Base-by-base conservation (phyloP, 2,113 vertebrate species). In the Pholis gunnellus region DNA sequence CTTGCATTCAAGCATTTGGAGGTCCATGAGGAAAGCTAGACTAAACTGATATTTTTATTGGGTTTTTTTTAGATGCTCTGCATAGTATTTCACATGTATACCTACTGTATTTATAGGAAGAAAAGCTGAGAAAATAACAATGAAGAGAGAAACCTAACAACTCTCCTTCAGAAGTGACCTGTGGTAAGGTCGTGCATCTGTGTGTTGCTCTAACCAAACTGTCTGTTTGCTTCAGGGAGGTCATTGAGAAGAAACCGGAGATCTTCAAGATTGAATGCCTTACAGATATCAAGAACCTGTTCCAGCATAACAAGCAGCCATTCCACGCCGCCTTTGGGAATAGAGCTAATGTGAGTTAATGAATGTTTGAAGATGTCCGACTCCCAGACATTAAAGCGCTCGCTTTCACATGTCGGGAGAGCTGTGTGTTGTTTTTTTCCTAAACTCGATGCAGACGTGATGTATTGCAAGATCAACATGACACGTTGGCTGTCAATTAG, bases 231-330 rank as follows among this genome's bases (percentile, higher is more conserved):
- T 89, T 74, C 90, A 99, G 98, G 95, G 98, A 99, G 94, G 98
- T 99, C 54, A 99, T 99, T 82, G 98, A 99, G 93, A 99, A 99
- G 96, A 99, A 99, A 94, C 98, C 98, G 6, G 98, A 99, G 90
- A 97, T 98, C 85, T 99, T 99, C 94, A 99, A 99, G 96, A 98
- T 99, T 2, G 97, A 98, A 91, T 99, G 98, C 95, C 96, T 99
- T 83, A 98, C 97, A 82, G 98, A 99, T 89, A 99, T 99, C 93
- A 99, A 97, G 95, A 99, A 98, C 89, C 94, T 99, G 87, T 99
- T 99, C 94, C 96, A 95, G 83, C 95, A 96, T 20, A 95, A 95
- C 93, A 97, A 96, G 90, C 97, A 97, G 87, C 97, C 98, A 56
- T 99, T 99, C 95, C 96, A 99, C 84, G 97, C 98, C 61, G 98